Percentiles rank a stretch among this genome's conserved stretches.
phyloP scores from a whole-genome alignment of 2,888 invertebrate genomes.

The Globia sparganii region DNA sequence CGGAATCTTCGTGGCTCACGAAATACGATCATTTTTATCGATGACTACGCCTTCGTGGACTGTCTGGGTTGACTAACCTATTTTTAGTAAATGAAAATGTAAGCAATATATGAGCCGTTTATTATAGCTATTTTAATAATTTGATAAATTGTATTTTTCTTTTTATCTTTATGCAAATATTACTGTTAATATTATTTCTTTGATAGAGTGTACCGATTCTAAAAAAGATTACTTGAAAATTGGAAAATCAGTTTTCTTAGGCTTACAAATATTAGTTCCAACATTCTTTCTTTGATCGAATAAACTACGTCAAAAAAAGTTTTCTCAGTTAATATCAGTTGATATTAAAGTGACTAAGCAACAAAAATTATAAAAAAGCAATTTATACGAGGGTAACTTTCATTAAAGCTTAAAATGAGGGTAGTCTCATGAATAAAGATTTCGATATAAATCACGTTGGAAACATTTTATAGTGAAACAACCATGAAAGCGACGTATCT shows the following conservation, averaged over 20 bases:
- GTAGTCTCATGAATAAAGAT: conserved; percentile 45
- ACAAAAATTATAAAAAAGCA: conserved; percentile 21
- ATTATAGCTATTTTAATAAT: not conserved
- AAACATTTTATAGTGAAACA: conserved; percentile 48
- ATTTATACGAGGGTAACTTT: conserved; percentile 21
- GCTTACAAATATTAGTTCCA: conserved; percentile 7
- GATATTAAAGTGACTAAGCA: not conserved
- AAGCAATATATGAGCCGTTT: no score
- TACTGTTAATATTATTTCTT: not conserved
- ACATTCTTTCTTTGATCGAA: conserved; percentile 7
- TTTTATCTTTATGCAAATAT: not conserved
- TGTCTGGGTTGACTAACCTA: conserved; percentile 9
- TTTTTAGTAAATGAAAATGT: not conserved
- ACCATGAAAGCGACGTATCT: conserved; percentile 39
- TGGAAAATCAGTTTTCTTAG: not conserved
- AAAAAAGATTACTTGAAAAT: not conserved
- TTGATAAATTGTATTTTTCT: not conserved
- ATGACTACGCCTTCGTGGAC: not conserved
- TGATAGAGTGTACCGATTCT: not conserved
- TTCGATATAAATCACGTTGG: conserved; percentile 51
- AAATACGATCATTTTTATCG: not conserved
- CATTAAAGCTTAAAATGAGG: conserved; percentile 33
- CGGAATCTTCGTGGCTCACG: not conserved
- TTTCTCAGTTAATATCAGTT: not conserved
- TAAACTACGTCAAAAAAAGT: not conserved